These are phyloP conservation scores for Machimus rusticus DNA, from an alignment of 2,888 invertebrate species.

Conservation along the genomic window DNA sequence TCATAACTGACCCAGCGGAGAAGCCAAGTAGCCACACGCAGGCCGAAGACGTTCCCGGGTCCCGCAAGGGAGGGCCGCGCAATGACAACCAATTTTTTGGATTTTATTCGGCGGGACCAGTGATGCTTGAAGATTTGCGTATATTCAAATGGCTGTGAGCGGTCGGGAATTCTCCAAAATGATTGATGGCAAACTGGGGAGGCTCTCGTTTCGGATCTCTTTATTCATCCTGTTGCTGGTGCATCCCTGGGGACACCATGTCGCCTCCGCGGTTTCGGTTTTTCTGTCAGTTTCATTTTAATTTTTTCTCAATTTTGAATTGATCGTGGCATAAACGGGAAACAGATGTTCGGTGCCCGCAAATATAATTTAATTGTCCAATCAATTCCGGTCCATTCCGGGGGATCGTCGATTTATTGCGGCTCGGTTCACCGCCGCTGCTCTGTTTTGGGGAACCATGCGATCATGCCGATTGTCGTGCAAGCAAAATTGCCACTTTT, in stretches of 20 bases:
- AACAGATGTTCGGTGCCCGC: conserved; percentile 16
- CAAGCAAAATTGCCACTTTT: not conserved
- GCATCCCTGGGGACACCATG: not conserved
- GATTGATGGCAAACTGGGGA: conserved; percentile 20
- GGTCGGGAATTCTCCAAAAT: conserved; percentile 17
- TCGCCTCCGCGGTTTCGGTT: not conserved
- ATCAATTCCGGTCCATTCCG: conserved; percentile 11
- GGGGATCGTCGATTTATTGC: conserved; percentile 1
- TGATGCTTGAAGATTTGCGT: conserved; percentile 27
- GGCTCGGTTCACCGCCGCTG: not conserved
- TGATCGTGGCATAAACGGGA: conserved; percentile 21
- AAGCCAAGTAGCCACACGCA: conserved; percentile 30
- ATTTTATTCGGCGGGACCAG: not conserved
- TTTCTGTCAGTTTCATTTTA: not conserved
- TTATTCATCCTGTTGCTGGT: conserved; percentile 20
- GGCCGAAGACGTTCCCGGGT: not conserved
- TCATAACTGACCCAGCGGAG: conserved; percentile 12
- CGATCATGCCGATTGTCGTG: not conserved
- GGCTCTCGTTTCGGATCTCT: not conserved
- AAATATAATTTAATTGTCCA: conserved; percentile 31
- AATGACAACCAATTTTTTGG: conserved; percentile 12
- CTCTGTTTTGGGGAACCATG: not conserved
- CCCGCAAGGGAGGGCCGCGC: not conserved
- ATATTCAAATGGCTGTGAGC: conserved; percentile 26
- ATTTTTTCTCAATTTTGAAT: conserved; percentile 3